Base-by-base conservation (phyloP, 2,113 vertebrate species). In the Rhinolophus sinicus region DNA sequence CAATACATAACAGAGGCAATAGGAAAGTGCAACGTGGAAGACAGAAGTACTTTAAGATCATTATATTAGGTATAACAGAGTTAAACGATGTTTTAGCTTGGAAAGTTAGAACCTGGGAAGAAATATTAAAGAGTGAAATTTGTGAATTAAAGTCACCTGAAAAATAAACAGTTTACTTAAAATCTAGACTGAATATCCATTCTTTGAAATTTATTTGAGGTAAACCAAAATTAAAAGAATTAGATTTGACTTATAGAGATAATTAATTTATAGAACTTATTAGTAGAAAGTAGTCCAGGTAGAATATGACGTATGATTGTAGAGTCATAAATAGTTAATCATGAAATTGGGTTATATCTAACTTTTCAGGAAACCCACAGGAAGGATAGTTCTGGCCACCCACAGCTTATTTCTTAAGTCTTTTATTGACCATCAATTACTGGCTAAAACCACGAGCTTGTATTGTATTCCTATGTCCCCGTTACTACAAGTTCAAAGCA, bases 181-280 rank as follows among this genome's bases (percentile, higher is more conserved):
- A 56, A 54, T 87, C 54, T 65, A 72, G 18, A 65, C 35, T 73
- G 58, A 87, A 73, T 9, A 44, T 64, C 4, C 33, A 35, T 87
- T 92, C 47, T 90, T 84, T 76, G 50, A 94, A 65, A 69, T 65
- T 81, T 44, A 88, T 82, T 82, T 94, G 50, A 60, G 33, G 44
- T 95, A 81, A 92, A 72, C 44, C 22, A 84, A 84, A 92, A 91
- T 64, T 70, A 86, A 80, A 90, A 86, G 90, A 70, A 54, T 60
- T 75, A 0, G 44, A 0, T 88, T 92, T 40, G 8, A 40, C 38
- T 75, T 65, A 47, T 22, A 82, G 65, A 35, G 65, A 35, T 58
- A 62, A 33, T 87, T 70, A 88, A 84, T 62, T 90, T 77, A 44
- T 6, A 62, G 64, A 85, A 52, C 44, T 91, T 30, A 35, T 7